Base-by-base conservation (phyloP, 2,113 vertebrate genomes). In the Neofelis nebulosa region DNA sequence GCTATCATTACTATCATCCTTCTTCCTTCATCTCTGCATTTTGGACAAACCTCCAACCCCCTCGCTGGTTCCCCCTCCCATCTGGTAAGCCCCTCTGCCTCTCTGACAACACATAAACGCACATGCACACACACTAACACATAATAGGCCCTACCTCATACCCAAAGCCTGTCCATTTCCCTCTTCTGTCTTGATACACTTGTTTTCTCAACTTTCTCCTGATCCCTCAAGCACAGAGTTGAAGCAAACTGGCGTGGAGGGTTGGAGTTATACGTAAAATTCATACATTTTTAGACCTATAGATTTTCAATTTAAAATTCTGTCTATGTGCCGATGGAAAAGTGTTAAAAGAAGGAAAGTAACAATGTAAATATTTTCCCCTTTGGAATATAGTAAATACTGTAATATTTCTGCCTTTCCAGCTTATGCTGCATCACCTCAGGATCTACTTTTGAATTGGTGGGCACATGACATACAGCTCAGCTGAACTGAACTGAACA, bases 21-120 rank as follows among this genome's bases (percentile, higher is more conserved):
- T 31, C 23, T 80, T 69, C 66, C 15, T 81, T 74, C 36, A 41
- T 31, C 33, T 33, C 74, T 87, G 31, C 29, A 41, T 52, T 81
- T 31, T 68, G 41, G 23, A 95, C 66, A 36, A 90, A 73, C 0
- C 4, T 14, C 10, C 7, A 55, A 27, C 2, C 16, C 16, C 33
- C 48, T 85, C 21, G 10, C 3, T 48, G 36, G 68, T n/a, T 81
- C 66, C 11, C n/a, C 71, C 4, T 23, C 21, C 81, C 50, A 50
- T 2, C 25, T 14, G 25, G 52, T 57, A 45, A 5, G 0, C 3
- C 0, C 5, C 12, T 21, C 16, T 18, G 11, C 57, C 52, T 31
- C 14, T 52, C 38, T 5, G 31, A 50, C 31, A 25, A n/a, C 83
- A 88, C 5, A 57, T 2, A 57, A 18, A 74, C 38, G 3, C 12